phyloP scores from a whole-genome alignment of 2,113 vertebrate genomes.

The Pungitius pungitius region DNA sequence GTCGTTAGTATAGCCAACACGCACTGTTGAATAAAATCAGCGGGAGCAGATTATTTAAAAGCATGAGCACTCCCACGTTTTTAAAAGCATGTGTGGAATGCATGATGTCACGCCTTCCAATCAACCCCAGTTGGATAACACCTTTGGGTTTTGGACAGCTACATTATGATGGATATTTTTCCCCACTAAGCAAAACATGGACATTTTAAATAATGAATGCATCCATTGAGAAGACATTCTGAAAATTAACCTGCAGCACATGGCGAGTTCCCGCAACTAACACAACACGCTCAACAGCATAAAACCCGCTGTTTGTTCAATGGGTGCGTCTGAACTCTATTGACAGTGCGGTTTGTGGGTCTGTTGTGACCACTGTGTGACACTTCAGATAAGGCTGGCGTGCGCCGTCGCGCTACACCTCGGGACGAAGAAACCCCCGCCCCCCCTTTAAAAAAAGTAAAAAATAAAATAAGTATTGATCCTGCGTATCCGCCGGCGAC shows the following conservation, averaged over 20 bases:
- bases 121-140: background rate
- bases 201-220: background rate
- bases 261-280: slow-evolving; percentile 4
- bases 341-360: background rate
- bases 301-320: background rate
- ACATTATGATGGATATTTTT: background rate
- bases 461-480: too few species aligned
- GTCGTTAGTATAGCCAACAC: slow-evolving; percentile 13
- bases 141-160: background rate
- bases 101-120: background rate
- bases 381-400: background rate
- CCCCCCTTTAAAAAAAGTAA: background rate
- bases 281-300: background rate
- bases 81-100: background rate
- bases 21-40: slow-evolving; percentile 8
- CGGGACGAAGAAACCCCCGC: slow-evolving; percentile 23
- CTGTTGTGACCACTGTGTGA: background rate
- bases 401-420: background rate
- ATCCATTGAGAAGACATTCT: background rate
- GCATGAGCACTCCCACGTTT: background rate
- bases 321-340: background rate
- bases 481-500: too few species aligned
- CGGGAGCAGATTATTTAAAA: background rate
- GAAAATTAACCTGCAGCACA: background rate
- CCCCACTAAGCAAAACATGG: background rate